Conservation (phyloP, 1,140 invertebrate genomes). For the Coptotermes formosanus region DNA sequence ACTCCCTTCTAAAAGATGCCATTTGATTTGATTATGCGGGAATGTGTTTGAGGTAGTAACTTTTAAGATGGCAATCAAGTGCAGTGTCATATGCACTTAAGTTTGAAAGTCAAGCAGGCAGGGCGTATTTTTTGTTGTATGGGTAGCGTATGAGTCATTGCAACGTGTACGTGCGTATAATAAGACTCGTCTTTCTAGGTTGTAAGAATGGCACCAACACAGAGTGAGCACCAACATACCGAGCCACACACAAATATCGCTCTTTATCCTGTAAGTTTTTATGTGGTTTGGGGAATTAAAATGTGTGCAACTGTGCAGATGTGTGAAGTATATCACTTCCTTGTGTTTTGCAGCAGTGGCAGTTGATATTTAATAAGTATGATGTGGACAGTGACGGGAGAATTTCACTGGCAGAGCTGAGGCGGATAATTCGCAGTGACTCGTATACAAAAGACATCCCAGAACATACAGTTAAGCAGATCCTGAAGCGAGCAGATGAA, state of each 20-base stretch:
- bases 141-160: too few species aligned
- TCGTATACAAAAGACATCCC: slow-evolving; percentile 71
- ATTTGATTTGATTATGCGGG: too few species aligned
- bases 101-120: too few species aligned
- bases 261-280: neutral
- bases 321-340: neutral
- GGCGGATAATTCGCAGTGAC: slow-evolving; percentile 60
- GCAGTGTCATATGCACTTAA: too few species aligned
- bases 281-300: neutral
- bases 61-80: too few species aligned
- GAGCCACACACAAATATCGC: neutral
- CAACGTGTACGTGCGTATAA: neutral
- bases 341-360: slow-evolving; percentile 48
- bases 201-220: neutral
- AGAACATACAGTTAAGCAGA: slow-evolving; percentile 64
- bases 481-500: slow-evolving; percentile 67
- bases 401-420: slow-evolving; percentile 69
- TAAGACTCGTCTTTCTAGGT: neutral
- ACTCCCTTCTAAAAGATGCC: too few species aligned
- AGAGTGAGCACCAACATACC: neutral
- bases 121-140: too few species aligned
- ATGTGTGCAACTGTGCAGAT: neutral
- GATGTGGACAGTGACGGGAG: slow-evolving; percentile 71
- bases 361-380: slow-evolving; percentile 61
- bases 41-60: too few species aligned